Evolutionary conservation across 2,113 vertebrate species (phyloP).

Genomic region (Erythrolamprus reginae): DNA sequence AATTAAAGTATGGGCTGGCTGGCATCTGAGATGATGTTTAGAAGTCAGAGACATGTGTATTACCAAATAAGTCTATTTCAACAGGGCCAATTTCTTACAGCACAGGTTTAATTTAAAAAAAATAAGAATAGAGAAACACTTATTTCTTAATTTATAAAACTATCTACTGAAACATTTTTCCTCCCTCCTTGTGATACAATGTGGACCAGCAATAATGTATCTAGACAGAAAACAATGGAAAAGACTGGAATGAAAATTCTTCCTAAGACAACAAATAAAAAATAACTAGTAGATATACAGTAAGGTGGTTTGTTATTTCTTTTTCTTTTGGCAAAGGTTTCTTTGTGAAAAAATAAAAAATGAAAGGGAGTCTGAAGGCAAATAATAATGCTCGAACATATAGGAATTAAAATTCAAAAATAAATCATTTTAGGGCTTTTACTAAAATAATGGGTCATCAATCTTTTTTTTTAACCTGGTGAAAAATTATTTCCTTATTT

Average conservation of each 20-base stretch:
- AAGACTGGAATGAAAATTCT: neutral
- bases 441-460: neutral
- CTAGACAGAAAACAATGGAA: neutral
- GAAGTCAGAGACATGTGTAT: conserved; percentile 37
- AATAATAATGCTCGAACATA: neutral
- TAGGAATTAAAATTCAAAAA: neutral
- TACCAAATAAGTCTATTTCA: conserved; percentile 42
- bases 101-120: neutral
- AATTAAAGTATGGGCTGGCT: conserved; percentile 50
- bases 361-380: neutral
- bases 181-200: neutral
- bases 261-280: neutral
- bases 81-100: neutral
- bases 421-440: neutral
- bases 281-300: neutral
- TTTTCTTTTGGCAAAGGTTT: neutral
- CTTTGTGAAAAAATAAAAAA: neutral
- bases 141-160: conserved; percentile 6
- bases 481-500: neutral
- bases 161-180: conserved; percentile 15
- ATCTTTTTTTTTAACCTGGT: neutral
- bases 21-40: conserved; percentile 26
- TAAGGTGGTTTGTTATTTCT: neutral
- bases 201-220: neutral
- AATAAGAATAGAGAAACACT: neutral